A percentile compares a stretch with the other conserved stretches of the same genome.
These are phyloP conservation scores for Cordilura impudica DNA, from an alignment of 2,888 invertebrate genomes.

Conservation along the genomic window DNA sequence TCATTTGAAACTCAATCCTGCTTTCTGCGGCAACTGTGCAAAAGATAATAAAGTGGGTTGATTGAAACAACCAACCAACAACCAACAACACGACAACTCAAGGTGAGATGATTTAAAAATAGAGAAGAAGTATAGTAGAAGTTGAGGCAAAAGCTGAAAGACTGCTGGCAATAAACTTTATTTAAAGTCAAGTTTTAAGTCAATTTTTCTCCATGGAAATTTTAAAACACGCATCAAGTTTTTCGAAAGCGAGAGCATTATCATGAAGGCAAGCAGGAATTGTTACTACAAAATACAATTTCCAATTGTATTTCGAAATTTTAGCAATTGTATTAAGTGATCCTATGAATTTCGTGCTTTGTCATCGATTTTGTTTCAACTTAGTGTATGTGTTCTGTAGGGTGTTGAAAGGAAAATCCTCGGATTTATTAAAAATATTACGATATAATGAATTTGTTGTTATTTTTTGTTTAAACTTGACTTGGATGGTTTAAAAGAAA, in stretches of 20 bases:
- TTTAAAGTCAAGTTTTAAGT: constrained; percentile 43
- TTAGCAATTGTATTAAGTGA: too few species aligned
- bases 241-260: background rate
- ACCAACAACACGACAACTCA: constrained; percentile 1
- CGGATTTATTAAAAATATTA: too few species aligned
- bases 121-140: background rate
- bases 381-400: too few species aligned
- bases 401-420: too few species aligned
- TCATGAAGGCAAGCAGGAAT: background rate
- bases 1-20: constrained; percentile 57
- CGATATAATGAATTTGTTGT: too few species aligned
- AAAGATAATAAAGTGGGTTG: background rate
- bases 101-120: constrained; percentile 27
- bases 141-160: background rate
- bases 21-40: background rate
- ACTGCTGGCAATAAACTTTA: constrained; percentile 44
- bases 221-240: constrained; percentile 30
- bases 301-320: background rate
- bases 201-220: constrained; percentile 33
- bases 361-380: too few species aligned
- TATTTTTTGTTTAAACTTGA: too few species aligned
- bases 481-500: too few species aligned
- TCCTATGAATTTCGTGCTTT: too few species aligned
- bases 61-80: background rate
- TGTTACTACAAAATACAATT: background rate